These are phyloP conservation scores for Atta colombica DNA, from an alignment of 1,140 invertebrate species.

Conservation along the genomic window DNA sequence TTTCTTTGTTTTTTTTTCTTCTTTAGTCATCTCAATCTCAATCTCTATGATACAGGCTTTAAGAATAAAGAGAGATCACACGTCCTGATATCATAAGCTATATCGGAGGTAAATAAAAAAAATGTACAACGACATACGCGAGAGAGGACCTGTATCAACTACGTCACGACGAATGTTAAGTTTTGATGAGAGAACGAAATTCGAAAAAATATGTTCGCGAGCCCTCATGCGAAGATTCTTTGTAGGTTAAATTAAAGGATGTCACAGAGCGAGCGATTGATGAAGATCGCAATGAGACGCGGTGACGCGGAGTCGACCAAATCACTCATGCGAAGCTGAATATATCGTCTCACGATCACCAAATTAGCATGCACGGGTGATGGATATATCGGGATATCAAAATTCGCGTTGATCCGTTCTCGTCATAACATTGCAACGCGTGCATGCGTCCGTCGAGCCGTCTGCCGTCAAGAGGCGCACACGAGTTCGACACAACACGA, in stretches of 20 bases:
- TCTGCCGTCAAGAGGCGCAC: slow-evolving; percentile 67
- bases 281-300: background rate
- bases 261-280: background rate
- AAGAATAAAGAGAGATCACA: background rate
- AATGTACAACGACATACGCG: background rate
- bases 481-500: slow-evolving; percentile 63
- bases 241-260: slow-evolving; percentile 68
- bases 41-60: too few species aligned
- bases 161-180: background rate
- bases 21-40: too few species aligned
- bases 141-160: background rate
- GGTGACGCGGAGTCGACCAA: background rate
- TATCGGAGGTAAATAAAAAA: too few species aligned
- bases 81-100: background rate
- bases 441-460: slow-evolving; percentile 47
- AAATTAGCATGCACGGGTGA: slow-evolving; percentile 6
- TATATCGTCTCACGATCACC: background rate
- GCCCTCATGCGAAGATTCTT: slow-evolving; percentile 39
- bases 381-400: slow-evolving; percentile 31
- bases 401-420: slow-evolving; percentile 24
- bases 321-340: background rate
- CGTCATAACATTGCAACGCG: slow-evolving; percentile 78
- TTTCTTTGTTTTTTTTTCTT: too few species aligned
- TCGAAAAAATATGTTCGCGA: background rate
- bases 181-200: background rate